Evolutionary conservation across 2,888 invertebrate genomes (phyloP).

Genomic region (Eupithecia vulgata): DNA sequence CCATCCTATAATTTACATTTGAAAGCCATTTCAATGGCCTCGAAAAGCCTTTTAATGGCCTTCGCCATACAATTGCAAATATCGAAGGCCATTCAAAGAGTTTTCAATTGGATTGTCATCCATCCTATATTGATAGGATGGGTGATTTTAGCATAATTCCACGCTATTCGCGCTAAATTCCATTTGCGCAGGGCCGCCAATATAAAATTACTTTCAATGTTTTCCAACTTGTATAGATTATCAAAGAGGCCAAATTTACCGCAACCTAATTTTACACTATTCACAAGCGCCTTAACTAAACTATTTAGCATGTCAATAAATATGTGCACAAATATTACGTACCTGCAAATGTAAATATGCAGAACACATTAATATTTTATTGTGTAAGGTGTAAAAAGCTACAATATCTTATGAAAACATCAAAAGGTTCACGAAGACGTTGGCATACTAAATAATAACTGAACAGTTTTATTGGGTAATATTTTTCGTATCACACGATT

Average conservation of each 20-base stretch:
- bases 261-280: constrained; percentile 11
- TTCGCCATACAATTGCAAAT: too few species aligned
- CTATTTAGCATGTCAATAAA: constrained; percentile 20
- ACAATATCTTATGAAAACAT: constrained; percentile 10
- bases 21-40: too few species aligned
- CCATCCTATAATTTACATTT: too few species aligned
- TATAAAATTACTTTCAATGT: too few species aligned
- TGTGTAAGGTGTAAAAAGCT: not conserved
- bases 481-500: constrained; percentile 13
- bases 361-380: constrained; percentile 2
- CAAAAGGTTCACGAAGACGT: constrained; percentile 1
- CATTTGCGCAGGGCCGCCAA: too few species aligned
- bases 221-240: not conserved
- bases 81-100: too few species aligned
- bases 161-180: too few species aligned
- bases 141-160: too few species aligned
- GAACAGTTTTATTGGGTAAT: constrained; percentile 14
- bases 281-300: constrained; percentile 6
- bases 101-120: too few species aligned
- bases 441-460: constrained; percentile 11
- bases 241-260: not conserved
- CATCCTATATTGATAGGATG: too few species aligned
- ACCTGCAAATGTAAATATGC: constrained; percentile 12
- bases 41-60: too few species aligned
- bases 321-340: constrained; percentile 17